These are phyloP conservation scores for Iselma pallidipennis DNA, from an alignment of 2,888 invertebrate species.

Conservation along the genomic window DNA sequence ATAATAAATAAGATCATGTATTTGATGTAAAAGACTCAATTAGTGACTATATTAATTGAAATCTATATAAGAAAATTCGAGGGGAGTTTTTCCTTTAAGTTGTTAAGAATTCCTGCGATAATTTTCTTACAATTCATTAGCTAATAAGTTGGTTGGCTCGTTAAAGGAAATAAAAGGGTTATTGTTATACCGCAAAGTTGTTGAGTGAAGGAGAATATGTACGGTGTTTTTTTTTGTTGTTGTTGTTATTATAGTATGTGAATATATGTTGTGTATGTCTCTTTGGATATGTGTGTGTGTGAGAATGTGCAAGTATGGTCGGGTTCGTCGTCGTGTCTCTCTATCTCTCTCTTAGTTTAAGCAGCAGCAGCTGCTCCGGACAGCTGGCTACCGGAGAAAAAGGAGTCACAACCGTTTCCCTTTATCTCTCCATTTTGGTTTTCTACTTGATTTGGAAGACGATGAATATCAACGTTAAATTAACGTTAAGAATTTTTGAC, in stretches of 20 bases:
- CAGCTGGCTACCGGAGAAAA: slow-evolving; percentile 38
- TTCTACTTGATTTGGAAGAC: slow-evolving; percentile 33
- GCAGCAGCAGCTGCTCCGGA: slow-evolving; percentile 31
- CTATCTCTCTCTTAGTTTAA: slow-evolving; percentile 6
- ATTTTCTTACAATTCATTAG: slow-evolving; percentile 30
- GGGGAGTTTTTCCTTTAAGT: slow-evolving; percentile 30
- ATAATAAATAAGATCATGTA: slow-evolving; percentile 13
- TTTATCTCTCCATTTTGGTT: slow-evolving; percentile 34
- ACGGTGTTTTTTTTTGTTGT: background rate
- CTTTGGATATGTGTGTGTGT: background rate
- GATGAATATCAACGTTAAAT: slow-evolving; percentile 5
- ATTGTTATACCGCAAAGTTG: background rate
- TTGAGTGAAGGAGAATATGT: background rate
- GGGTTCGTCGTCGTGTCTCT: background rate
- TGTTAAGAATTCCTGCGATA: slow-evolving; percentile 35
- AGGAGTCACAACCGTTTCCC: slow-evolving; percentile 29
- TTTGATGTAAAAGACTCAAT: slow-evolving; percentile 23
- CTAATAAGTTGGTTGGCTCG: background rate
- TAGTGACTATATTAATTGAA: slow-evolving; percentile 33
- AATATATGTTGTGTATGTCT: background rate
- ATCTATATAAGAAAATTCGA: slow-evolving; percentile 26
- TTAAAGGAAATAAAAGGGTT: background rate
- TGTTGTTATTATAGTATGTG: background rate
- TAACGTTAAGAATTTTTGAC: background rate
- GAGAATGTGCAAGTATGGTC: background rate